These are phyloP conservation scores for Sparidentex hasta DNA, from an alignment of 2,797 vertebrate genomes.

Conservation along the genomic window DNA sequence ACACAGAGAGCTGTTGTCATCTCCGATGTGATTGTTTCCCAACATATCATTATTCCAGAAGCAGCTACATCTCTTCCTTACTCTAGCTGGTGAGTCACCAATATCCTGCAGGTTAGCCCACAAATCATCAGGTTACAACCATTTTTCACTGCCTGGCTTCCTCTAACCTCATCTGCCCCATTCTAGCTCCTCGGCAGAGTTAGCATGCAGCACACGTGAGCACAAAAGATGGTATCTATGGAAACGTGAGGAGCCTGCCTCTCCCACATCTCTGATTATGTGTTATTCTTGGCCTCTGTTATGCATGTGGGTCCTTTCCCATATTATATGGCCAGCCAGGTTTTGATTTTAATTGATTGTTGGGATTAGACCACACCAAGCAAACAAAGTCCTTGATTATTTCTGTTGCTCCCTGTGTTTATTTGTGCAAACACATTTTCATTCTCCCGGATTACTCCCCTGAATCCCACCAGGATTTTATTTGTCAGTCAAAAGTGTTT, in stretches of 20 bases:
- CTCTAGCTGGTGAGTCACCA: slow-evolving; percentile 50
- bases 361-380: slow-evolving; percentile 24
- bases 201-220: slow-evolving; percentile 45
- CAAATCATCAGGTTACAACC: slow-evolving; percentile 51
- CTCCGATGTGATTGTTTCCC: slow-evolving; percentile 9
- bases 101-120: slow-evolving; percentile 37
- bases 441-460: slow-evolving; percentile 33
- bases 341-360: slow-evolving; percentile 48
- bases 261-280: slow-evolving; percentile 39
- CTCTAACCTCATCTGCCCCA: slow-evolving; percentile 21
- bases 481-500: slow-evolving; percentile 63
- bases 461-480: slow-evolving; percentile 55
- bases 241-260: slow-evolving; percentile 61
- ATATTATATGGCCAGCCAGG: not conserved
- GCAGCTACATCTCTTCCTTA: slow-evolving; percentile 33
- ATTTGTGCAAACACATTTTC: slow-evolving; percentile 46
- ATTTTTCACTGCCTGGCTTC: slow-evolving; percentile 17
- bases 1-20: slow-evolving; percentile 3
- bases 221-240: slow-evolving; percentile 70
- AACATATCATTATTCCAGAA: slow-evolving; percentile 29
- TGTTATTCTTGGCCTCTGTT: slow-evolving; percentile 30
- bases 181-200: slow-evolving; percentile 25
- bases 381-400: slow-evolving; percentile 51
- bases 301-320: slow-evolving; percentile 16
- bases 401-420: slow-evolving; percentile 33